These are phyloP conservation scores for Trichomalopsis sarcophagae DNA, from an alignment of 1,140 invertebrate species.

Conservation along the genomic window DNA sequence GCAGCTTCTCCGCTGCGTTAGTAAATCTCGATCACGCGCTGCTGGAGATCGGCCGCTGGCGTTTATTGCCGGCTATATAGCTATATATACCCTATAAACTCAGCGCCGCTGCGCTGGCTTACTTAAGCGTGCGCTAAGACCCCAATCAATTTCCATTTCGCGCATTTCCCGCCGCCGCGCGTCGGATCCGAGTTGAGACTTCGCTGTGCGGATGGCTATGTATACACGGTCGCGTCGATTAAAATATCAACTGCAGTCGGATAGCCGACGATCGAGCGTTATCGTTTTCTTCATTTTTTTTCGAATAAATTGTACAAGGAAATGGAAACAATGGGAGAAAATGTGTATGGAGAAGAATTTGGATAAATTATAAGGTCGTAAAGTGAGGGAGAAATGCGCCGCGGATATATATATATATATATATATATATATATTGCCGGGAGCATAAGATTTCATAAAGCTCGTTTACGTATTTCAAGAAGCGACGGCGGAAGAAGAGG, in stretches of 20 bases:
- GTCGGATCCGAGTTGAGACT: neutral
- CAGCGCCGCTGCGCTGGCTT: neutral
- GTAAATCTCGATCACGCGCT: slow-evolving; percentile 47
- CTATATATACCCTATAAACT: slow-evolving; percentile 31
- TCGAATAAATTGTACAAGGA: too few species aligned
- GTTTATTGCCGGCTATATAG: slow-evolving; percentile 35
- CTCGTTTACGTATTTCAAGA: slow-evolving; percentile 44
- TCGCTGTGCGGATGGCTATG: neutral
- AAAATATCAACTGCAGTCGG: slow-evolving; percentile 18
- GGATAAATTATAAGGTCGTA: slow-evolving; percentile 14
- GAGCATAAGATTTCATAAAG: slow-evolving; percentile 34
- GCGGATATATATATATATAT: slow-evolving; percentile 12
- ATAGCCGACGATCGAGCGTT: too few species aligned
- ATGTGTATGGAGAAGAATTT: neutral
- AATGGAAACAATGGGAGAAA: neutral
- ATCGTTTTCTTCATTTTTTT: too few species aligned
- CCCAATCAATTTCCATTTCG: slow-evolving; percentile 51
- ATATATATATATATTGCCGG: slow-evolving; percentile 11
- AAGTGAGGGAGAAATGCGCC: neutral
- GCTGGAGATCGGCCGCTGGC: slow-evolving; percentile 38
- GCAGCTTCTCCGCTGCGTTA: slow-evolving; percentile 19
- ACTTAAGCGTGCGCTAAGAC: slow-evolving; percentile 34
- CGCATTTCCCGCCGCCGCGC: slow-evolving; percentile 10
- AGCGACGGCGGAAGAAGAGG: slow-evolving; percentile 5
- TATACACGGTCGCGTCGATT: slow-evolving; percentile 12